These are phyloP conservation scores for Habroteleia sp. DNA, from an alignment of 2,888 invertebrate genomes.

Conservation along the genomic window DNA sequence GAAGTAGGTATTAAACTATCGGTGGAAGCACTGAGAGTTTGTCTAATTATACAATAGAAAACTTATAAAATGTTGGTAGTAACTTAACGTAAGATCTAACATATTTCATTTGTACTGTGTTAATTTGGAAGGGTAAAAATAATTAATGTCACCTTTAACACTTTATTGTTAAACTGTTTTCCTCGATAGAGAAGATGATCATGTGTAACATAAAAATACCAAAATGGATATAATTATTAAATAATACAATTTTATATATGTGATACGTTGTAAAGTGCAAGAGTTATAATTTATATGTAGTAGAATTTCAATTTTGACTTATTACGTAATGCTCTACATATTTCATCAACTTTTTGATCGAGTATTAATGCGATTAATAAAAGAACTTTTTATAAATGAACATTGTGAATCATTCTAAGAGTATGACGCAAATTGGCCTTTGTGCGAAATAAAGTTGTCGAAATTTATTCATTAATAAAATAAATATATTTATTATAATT, in stretches of 20 bases:
- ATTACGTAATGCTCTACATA: constrained; percentile 13
- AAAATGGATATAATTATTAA: too few relatives aligned
- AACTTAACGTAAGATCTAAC: too few relatives aligned
- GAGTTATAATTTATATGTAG: constrained; percentile 23
- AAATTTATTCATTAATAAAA: constrained; percentile 20
- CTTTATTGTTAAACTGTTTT: constrained; percentile 4
- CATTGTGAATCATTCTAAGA: constrained; percentile 20
- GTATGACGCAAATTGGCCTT: constrained; percentile 22
- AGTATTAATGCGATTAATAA: background rate
- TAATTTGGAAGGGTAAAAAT: constrained; percentile 12
- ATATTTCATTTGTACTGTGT: constrained; percentile 35
- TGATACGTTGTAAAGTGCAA: too few relatives aligned
- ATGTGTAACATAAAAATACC: too few relatives aligned
- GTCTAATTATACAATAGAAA: too few relatives aligned
- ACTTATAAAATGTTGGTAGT: too few relatives aligned
- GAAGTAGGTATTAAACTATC: too few relatives aligned
- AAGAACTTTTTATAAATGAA: background rate
- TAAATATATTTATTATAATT: constrained; percentile 19
- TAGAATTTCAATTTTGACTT: constrained; percentile 9
- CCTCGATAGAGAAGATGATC: too few relatives aligned
- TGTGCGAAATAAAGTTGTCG: constrained; percentile 9
- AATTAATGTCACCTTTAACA: background rate
- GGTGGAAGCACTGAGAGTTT: too few relatives aligned
- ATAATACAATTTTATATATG: too few relatives aligned
- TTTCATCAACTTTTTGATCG: constrained; percentile 2